Base-by-base conservation (phyloP, 2,888 invertebrate species). In the Pseudoips prasinana region DNA sequence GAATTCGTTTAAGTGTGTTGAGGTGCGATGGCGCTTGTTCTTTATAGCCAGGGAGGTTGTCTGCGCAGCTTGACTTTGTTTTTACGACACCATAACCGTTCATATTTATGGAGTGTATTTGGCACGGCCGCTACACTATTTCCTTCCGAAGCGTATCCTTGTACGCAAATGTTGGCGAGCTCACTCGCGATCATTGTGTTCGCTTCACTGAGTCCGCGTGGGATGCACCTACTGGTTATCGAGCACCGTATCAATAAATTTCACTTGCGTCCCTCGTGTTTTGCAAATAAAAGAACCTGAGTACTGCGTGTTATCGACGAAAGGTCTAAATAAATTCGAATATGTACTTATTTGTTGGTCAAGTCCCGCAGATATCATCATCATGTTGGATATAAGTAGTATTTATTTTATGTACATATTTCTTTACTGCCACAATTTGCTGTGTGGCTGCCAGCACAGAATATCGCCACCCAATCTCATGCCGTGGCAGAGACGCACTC, bases 241-340 rank as follows among this genome's bases (percentile, higher is more conserved):
- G 75, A 69, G 68, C 71, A 72, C 78, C 65, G 78, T 73, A 80
- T 81, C 83, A 84, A 88, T 88, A 87, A 88, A 87, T 88, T 87
- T 80, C 75, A 80, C 78, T 80, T 78, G 81, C 73, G 73, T 77
- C 73, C 61, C 73, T 75, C 76, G 73, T 78, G 77, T 78, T 70
- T 69, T 56, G 68, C 68, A 82, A 85, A 82, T 79, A 87, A 86
- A 86, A 85, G 78, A 78, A 79, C 64, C 43, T 37, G 62, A 68
- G 67, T 67, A 63, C 71, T 64, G 64, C 64, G 64, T 69, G 75
- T 75, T 86, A 86, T 87, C 85, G 78, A 72, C 71, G 69, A 74
- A 80, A 73, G 73, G 76, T 75, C 76, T 71, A 77, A 79, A 87
- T 85, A 84, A 84, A 86, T 85, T 81, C 70, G 68, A 75, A 74